Percentiles rank a stretch among this genome's conserved stretches.
Conservation (phyloP, 2,113 vertebrate genomes). For the Coturnix japonica region DNA sequence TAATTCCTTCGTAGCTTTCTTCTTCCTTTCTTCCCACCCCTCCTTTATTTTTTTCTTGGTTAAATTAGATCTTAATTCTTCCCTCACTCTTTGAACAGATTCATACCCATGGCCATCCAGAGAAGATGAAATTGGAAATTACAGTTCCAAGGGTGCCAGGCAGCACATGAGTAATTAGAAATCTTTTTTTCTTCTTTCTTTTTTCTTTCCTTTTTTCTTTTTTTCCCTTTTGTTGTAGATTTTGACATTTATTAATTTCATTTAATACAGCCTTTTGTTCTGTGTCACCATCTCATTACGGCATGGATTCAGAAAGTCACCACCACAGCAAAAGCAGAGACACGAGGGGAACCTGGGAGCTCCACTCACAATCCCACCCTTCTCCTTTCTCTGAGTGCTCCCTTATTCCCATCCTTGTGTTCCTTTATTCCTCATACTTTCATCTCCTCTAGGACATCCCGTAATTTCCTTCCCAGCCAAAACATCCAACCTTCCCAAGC, state of each 20-base stretch:
- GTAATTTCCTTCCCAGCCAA: not conserved
- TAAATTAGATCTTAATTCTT: constrained; percentile 32
- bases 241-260: not conserved
- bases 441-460: not conserved
- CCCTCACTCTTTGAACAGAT: not conserved
- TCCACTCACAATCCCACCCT: not conserved
- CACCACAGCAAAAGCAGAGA: rapidly evolving
- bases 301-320: not conserved
- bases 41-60: not conserved
- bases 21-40: too few species aligned
- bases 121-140: constrained; percentile 20
- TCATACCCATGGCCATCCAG: not conserved
- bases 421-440: not conserved
- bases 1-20: constrained; percentile 13
- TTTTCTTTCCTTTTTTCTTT: not conserved
- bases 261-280: not conserved
- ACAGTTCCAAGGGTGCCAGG: not conserved
- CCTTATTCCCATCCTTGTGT: not conserved
- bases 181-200: not conserved
- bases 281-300: not conserved
- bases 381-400: not conserved
- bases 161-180: not conserved
- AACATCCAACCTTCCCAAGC: not conserved
- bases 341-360: not conserved
- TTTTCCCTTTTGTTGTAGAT: not conserved